A percentile compares a stretch with the other conserved stretches of the same genome.
phyloP scores from a whole-genome alignment of 1,140 invertebrate species.

The Drosophila parabipectinata region DNA sequence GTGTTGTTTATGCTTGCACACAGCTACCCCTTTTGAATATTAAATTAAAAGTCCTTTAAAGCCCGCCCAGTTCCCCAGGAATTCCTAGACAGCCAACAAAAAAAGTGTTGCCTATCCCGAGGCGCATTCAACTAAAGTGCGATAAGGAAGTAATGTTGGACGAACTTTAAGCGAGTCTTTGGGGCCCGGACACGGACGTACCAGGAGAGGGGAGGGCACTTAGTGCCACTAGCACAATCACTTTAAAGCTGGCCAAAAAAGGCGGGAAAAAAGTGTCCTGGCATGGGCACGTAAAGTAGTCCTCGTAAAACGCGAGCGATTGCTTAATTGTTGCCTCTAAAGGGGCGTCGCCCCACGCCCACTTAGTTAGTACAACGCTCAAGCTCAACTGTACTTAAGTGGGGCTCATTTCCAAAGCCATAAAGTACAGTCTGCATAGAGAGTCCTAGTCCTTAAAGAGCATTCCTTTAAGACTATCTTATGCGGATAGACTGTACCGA shows the following conservation, averaged over 20 bases:
- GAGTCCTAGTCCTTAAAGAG: neutral
- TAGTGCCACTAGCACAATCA: slow-evolving; percentile 14
- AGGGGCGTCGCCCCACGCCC: neutral
- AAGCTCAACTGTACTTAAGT: slow-evolving; percentile 28
- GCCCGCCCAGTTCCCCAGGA: neutral
- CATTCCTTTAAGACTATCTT: no score
- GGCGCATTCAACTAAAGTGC: slow-evolving; percentile 7
- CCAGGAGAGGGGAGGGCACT: neutral
- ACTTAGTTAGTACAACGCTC: neutral
- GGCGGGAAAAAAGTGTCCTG: neutral
- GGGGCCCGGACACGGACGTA: neutral
- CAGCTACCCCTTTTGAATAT: neutral
- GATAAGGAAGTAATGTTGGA: slow-evolving; percentile 1
- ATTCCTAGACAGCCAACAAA: neutral
- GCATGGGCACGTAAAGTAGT: slow-evolving; percentile 42
- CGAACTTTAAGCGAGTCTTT: neutral
- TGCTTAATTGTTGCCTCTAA: slow-evolving; percentile 21
- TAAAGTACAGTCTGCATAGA: neutral
- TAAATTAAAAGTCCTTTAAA: neutral
- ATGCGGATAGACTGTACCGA: neutral
- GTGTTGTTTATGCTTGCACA: neutral
- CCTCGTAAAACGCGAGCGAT: slow-evolving; percentile 40
- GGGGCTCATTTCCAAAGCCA: slow-evolving; percentile 5
- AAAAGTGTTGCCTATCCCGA: slow-evolving; percentile 45
- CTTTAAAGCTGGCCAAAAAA: slow-evolving; percentile 32